Conservation (phyloP, 2,888 invertebrate genomes). For the Priocnemis perturbator region DNA sequence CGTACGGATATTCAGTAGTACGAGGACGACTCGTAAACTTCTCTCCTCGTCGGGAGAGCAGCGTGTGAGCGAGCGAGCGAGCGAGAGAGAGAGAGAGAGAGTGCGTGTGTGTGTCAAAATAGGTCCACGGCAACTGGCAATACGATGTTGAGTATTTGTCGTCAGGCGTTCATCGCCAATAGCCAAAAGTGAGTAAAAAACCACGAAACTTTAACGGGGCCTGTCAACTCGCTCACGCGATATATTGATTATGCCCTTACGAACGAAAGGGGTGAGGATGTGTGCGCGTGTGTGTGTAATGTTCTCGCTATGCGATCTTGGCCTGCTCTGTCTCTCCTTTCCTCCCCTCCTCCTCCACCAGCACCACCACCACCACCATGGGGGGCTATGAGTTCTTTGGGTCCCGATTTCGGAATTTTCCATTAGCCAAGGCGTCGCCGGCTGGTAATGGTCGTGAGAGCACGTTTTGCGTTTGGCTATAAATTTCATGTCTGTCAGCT, state of each 20-base stretch:
- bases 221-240: background rate
- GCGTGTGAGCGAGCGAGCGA: background rate
- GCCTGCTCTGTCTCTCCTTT: constrained; percentile 28
- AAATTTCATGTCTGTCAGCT: too few species aligned
- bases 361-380: background rate
- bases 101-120: background rate
- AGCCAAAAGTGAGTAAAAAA: constrained; percentile 70
- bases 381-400: too few species aligned
- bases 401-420: constrained; percentile 40
- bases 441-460: background rate
- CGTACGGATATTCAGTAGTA: too few species aligned
- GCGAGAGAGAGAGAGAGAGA: constrained; percentile 4
- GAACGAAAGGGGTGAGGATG: background rate
- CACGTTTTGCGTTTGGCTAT: background rate
- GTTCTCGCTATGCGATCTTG: background rate
- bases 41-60: too few species aligned
- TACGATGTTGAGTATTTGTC: constrained; percentile 69
- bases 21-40: too few species aligned
- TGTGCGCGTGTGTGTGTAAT: background rate
- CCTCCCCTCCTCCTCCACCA: constrained; percentile 14
- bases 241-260: background rate
- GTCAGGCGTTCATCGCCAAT: constrained; percentile 66
- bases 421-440: constrained; percentile 21
- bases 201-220: background rate
- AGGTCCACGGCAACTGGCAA: constrained; percentile 4